phyloP scores from a whole-genome alignment of 2,888 invertebrate species.

The Dicycla oo region DNA sequence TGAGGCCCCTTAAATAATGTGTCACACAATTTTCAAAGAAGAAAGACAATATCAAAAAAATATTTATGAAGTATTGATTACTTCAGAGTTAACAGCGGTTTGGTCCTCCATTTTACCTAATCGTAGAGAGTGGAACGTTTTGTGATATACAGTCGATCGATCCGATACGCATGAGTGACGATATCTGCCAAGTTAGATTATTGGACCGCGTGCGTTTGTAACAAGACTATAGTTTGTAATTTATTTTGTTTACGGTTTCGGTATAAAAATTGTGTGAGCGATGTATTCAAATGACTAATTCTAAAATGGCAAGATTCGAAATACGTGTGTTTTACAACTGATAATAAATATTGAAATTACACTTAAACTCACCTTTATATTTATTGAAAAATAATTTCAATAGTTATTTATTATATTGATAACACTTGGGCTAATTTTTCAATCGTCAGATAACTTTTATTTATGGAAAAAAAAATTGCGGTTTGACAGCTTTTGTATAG shows the following conservation, averaged over 20 bases:
- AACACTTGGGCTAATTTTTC: no score
- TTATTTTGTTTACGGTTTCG: constrained; percentile 67
- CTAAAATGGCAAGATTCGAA: constrained; percentile 61
- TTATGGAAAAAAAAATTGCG: no score
- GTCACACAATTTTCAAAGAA: constrained; percentile 12
- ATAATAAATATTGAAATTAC: constrained; percentile 62
- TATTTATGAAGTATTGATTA: not conserved
- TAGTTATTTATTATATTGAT: constrained; percentile 49
- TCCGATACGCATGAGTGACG: constrained; percentile 13
- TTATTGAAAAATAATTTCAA: constrained; percentile 63
- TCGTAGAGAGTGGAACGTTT: constrained; percentile 1
- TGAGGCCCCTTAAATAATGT: constrained; percentile 1
- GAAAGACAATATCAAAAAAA: not conserved
- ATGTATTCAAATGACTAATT: constrained; percentile 45
- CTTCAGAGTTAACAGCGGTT: constrained; percentile 5
- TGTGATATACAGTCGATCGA: constrained; percentile 24
- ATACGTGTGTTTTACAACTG: constrained; percentile 37
- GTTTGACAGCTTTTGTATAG: no score
- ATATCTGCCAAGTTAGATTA: constrained; percentile 8
- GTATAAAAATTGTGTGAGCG: constrained; percentile 65
- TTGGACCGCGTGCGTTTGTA: constrained; percentile 64
- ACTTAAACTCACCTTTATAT: constrained; percentile 53
- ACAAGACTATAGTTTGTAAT: constrained; percentile 63
- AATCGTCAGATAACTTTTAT: no score
- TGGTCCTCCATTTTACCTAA: not conserved